Conservation (phyloP, 2,888 invertebrate genomes). For the Epistrophe eligans region DNA sequence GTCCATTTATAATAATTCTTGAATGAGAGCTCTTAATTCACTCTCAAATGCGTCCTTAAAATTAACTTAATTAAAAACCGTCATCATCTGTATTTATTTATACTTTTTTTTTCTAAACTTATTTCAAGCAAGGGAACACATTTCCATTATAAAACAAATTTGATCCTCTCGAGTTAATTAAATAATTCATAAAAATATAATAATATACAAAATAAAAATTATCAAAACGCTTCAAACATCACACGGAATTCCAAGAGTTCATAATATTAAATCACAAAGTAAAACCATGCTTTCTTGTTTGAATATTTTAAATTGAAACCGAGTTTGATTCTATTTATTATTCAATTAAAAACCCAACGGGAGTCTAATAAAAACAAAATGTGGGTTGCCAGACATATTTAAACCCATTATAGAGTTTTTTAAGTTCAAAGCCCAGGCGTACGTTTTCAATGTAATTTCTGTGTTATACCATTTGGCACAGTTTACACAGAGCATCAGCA, state of each 20-base stretch:
- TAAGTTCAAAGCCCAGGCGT: conserved; percentile 28
- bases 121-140: neutral
- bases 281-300: conserved; percentile 8
- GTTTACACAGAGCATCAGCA: conserved; percentile 33
- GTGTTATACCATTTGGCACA: conserved; percentile 30
- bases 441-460: conserved; percentile 6
- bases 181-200: neutral
- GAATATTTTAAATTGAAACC: conserved; percentile 26
- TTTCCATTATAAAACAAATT: neutral
- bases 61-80: neutral
- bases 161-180: conserved; percentile 8
- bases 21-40: neutral
- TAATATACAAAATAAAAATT: neutral
- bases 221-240: neutral
- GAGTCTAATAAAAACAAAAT: conserved; percentile 38
- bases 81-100: neutral
- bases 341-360: conserved; percentile 42
- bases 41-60: neutral
- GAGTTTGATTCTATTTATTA: conserved; percentile 41
- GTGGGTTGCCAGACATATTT: conserved; percentile 52
- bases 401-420: conserved; percentile 17
- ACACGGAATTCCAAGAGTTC: neutral
- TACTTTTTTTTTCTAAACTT: neutral
- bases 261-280: neutral
- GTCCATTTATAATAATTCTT: neutral